These are phyloP conservation scores for Euleptes europaea DNA, from an alignment of 2,113 vertebrate genomes.

Conservation along the genomic window DNA sequence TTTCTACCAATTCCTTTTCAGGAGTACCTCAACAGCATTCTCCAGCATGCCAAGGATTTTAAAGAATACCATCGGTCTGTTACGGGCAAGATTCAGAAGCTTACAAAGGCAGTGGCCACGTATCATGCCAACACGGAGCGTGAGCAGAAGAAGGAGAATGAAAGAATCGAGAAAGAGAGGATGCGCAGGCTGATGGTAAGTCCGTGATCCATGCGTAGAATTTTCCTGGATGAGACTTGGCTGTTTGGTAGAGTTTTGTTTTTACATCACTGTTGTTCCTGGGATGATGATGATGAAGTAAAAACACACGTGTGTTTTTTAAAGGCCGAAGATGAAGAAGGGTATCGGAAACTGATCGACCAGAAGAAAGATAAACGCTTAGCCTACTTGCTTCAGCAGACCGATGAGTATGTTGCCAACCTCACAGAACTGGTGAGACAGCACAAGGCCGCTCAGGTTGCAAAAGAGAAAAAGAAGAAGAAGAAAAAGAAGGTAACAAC, in stretches of 20 bases:
- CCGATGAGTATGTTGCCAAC: conserved; percentile 96
- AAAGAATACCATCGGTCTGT: conserved; percentile 97
- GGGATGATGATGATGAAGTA: neutral
- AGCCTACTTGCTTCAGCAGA: conserved; percentile 97
- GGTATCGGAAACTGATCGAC: conserved; percentile 96
- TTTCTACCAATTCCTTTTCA: conserved; percentile 30
- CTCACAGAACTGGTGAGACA: conserved; percentile 94
- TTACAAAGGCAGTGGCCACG: conserved; percentile 94
- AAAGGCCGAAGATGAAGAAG: conserved; percentile 95
- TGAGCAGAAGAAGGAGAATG: conserved; percentile 98
- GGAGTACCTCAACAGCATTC: conserved; percentile 99
- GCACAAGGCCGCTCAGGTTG: conserved; percentile 93
- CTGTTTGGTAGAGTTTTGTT: accelerated
- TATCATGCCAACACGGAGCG: conserved; percentile 98
- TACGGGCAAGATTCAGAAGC: conserved; percentile 93
- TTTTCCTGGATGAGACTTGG: neutral
- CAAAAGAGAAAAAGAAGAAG: conserved; percentile 96
- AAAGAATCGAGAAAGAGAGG: conserved; percentile 95
- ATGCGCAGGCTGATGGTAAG: conserved; percentile 96
- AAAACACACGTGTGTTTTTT: neutral
- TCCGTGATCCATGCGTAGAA: neutral
- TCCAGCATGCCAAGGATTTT: conserved; percentile 98
- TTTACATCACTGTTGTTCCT: neutral
- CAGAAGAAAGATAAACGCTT: conserved; percentile 98
- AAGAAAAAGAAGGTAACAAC: conserved; percentile 89